These are phyloP conservation scores for Anguilla obscura DNA, from an alignment of 2,797 vertebrate species.

Conservation along the genomic window DNA sequence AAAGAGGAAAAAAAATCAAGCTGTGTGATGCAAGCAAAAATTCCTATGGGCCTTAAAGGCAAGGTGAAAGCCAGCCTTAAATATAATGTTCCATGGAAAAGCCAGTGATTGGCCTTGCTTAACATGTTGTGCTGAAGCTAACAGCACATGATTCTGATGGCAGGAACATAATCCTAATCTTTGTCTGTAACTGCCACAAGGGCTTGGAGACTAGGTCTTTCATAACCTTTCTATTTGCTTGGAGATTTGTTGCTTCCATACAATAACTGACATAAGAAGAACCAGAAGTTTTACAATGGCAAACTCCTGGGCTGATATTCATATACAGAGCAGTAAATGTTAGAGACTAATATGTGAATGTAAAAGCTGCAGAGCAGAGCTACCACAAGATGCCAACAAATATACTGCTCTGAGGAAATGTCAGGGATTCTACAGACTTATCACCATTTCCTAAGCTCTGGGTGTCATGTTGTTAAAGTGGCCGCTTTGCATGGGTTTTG, in stretches of 20 bases:
- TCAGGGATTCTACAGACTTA: conserved; percentile 60
- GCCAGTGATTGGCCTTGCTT: not conserved
- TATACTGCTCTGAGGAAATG: conserved; percentile 55
- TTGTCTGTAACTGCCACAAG: conserved; percentile 23
- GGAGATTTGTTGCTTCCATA: conserved; percentile 1
- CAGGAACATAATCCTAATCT: conserved; percentile 16
- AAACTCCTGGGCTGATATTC: conserved; percentile 10
- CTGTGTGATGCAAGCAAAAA: not conserved
- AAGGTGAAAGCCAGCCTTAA: not conserved
- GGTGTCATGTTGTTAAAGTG: conserved; percentile 62
- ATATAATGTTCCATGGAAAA: not conserved
- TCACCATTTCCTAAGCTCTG: conserved; percentile 64
- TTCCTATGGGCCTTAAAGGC: not conserved
- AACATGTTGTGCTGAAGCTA: not conserved
- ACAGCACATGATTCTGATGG: not conserved
- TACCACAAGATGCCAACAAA: conserved; percentile 40
- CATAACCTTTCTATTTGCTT: conserved; percentile 18
- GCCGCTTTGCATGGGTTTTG: conserved; percentile 57
- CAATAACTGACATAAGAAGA: conserved; percentile 28
- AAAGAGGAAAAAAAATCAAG: not conserved
- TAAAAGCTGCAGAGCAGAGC: conserved; percentile 44
- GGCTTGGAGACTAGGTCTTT: conserved; percentile 22
- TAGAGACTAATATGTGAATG: conserved; percentile 54
- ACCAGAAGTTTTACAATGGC: not conserved
- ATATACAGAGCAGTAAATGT: conserved; percentile 43